Evolutionary conservation across 2,888 invertebrate species (phyloP).

Genomic region (Odontothrips loti): DNA sequence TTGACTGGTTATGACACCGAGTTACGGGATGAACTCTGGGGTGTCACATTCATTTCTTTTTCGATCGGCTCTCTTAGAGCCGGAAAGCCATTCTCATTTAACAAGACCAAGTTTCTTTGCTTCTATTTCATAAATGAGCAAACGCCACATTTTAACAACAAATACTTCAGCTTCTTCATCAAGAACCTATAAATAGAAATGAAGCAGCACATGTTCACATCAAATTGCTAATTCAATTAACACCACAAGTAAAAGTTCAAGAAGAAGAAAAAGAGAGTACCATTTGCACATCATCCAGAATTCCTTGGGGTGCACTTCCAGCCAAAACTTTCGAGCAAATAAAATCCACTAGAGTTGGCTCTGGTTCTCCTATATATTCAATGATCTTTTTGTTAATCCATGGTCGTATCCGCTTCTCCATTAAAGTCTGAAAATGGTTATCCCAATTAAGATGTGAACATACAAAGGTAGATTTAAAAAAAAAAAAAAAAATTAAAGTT

Average conservation of each 20-base stretch:
- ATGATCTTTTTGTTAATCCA: slow-evolving; percentile 99
- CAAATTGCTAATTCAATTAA: slow-evolving; percentile 28
- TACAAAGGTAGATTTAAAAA: slow-evolving; percentile 27
- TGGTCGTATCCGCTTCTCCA: slow-evolving; percentile 95
- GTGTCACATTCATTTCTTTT: neutral
- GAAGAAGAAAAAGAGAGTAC: slow-evolving; percentile 51
- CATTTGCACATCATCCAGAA: slow-evolving; percentile 98
- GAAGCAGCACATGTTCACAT: slow-evolving; percentile 29
- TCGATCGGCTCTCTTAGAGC: neutral
- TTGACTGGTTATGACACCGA: neutral
- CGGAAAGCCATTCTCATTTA: slow-evolving; percentile 51
- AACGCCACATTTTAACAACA: slow-evolving; percentile 99
- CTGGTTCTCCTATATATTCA: slow-evolving; percentile 99
- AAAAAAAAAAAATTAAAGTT: slow-evolving; percentile 14
- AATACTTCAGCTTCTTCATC: slow-evolving; percentile 99
- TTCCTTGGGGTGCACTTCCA: slow-evolving; percentile 86
- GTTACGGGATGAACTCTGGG: slow-evolving; percentile 2
- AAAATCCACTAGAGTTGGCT: slow-evolving; percentile 97
- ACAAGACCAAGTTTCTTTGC: slow-evolving; percentile 92
- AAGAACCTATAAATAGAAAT: slow-evolving; percentile 67
- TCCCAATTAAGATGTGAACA: slow-evolving; percentile 13
- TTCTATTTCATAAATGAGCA: slow-evolving; percentile 98
- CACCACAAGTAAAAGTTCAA: slow-evolving; percentile 26
- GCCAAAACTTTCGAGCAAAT: slow-evolving; percentile 97
- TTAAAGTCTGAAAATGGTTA: slow-evolving; percentile 57